Conservation (phyloP, 2,113 vertebrate species). For the Lepus timidus region DNA sequence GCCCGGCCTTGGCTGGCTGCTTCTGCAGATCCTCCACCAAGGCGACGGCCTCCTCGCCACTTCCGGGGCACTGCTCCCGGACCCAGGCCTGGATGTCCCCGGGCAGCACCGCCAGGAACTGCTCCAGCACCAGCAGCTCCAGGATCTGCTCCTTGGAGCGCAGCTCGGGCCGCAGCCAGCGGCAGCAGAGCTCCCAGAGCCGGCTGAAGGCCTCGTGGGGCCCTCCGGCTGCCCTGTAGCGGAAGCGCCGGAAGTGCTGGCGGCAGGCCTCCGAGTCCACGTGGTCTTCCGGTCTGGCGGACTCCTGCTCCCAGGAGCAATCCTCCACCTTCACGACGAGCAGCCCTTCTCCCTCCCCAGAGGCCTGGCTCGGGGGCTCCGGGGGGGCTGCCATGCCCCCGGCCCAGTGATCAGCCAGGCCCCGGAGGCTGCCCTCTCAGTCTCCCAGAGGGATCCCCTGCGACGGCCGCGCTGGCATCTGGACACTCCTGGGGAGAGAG, state of each 20-base stretch:
- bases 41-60: constrained; percentile 79
- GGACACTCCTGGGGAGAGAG: constrained; percentile 69
- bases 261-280: constrained; percentile 71
- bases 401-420: constrained; percentile 49
- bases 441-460: constrained; percentile 46
- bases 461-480: constrained; percentile 50
- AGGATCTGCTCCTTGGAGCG: constrained; percentile 84
- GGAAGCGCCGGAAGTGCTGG: constrained; percentile 81
- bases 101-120: constrained; percentile 79
- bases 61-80: constrained; percentile 62
- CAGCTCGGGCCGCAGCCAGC: constrained; percentile 82
- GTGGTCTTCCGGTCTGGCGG: constrained; percentile 63
- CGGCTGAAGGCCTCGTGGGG: constrained; percentile 84
- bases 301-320: constrained; percentile 81
- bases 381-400: constrained; percentile 52
- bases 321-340: constrained; percentile 79
- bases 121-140: constrained; percentile 84
- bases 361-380: constrained; percentile 55
- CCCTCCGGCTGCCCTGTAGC: constrained; percentile 67
- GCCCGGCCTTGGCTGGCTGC: constrained; percentile 56
- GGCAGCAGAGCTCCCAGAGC: constrained; percentile 85
- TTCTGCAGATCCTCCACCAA: constrained; percentile 81
- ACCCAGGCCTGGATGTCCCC: constrained; percentile 68
- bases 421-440: constrained; percentile 37
- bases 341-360: constrained; percentile 72